phyloP scores from a whole-genome alignment of 2,113 vertebrate genomes.

The Zapornia atra region DNA sequence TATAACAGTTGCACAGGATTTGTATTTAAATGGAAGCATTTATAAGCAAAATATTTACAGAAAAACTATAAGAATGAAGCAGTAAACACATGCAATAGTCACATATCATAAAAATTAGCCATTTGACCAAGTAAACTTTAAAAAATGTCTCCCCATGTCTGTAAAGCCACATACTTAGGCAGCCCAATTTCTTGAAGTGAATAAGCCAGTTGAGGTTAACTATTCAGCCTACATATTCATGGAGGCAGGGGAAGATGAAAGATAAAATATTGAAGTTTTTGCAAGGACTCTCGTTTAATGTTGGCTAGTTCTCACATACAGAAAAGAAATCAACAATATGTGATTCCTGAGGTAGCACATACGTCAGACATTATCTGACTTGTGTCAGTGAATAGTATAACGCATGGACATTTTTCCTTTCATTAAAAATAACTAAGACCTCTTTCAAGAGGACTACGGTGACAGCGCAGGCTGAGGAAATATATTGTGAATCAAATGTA shows the following conservation, averaged over 20 bases:
- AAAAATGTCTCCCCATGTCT: neutral
- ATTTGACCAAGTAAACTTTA: neutral
- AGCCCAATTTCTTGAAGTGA: neutral
- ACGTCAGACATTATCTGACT: neutral
- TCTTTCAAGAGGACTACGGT: neutral
- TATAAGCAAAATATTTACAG: neutral
- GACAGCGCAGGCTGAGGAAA: neutral
- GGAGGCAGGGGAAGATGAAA: neutral
- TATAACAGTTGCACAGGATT: neutral
- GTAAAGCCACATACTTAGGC: neutral
- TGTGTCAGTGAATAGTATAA: neutral
- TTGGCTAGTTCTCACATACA: neutral
- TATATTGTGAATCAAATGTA: rapidly evolving
- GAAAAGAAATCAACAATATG: neutral
- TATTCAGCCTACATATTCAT: neutral
- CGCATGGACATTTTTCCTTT: neutral
- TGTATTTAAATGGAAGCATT: neutral
- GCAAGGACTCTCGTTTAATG: neutral
- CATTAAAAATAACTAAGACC: neutral
- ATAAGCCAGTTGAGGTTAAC: neutral
- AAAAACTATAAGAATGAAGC: neutral
- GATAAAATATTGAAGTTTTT: neutral
- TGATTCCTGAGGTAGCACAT: neutral
- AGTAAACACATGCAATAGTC: neutral
- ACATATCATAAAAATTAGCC: neutral